These are phyloP conservation scores for Drosophila tani DNA, from an alignment of 1,140 invertebrate species.

Conservation along the genomic window DNA sequence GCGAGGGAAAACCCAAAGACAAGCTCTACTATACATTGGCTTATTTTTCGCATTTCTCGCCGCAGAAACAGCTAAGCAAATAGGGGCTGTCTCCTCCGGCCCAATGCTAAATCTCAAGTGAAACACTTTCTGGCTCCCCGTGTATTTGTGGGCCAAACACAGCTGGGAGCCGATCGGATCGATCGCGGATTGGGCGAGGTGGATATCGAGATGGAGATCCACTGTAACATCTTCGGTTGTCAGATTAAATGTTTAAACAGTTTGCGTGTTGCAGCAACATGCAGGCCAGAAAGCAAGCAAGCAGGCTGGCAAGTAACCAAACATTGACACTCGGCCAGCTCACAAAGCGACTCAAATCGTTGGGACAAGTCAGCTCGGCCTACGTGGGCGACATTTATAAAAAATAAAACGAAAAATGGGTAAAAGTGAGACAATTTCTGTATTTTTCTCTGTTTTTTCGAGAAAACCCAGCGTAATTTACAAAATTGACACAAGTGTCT, in stretches of 20 bases:
- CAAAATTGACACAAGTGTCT: conserved; percentile 75
- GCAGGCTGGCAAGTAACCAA: conserved; percentile 48
- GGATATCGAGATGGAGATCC: conserved; percentile 5
- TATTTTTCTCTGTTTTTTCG: conserved; percentile 44
- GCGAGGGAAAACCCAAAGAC: conserved; percentile 61
- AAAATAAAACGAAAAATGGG: conserved; percentile 17
- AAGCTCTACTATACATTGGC: conserved; percentile 13
- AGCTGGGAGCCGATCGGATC: conserved; percentile 52
- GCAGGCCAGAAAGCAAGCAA: conserved; percentile 10
- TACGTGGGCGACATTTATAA: conserved; percentile 77
- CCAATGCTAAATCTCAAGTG: conserved; percentile 80
- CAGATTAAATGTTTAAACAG: conserved; percentile 82
- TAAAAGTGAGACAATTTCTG: conserved; percentile 53
- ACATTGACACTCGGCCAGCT: conserved; percentile 59
- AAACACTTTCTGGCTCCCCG: conserved; percentile 18
- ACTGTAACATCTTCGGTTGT: conserved; percentile 71
- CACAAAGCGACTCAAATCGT: conserved; percentile 53
- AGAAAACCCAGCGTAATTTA: conserved; percentile 66
- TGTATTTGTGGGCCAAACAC: conserved; percentile 74
- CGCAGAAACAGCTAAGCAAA: conserved; percentile 68
- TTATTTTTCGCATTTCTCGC: conserved; percentile 44
- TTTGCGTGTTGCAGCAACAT: conserved; percentile 74
- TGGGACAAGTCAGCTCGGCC: conserved; percentile 23
- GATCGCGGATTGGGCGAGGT: conserved; percentile 30
- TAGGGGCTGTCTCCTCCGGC: conserved; percentile 11